Conservation (phyloP, 2,888 invertebrate genomes). For the Lydus trimaculatus region DNA sequence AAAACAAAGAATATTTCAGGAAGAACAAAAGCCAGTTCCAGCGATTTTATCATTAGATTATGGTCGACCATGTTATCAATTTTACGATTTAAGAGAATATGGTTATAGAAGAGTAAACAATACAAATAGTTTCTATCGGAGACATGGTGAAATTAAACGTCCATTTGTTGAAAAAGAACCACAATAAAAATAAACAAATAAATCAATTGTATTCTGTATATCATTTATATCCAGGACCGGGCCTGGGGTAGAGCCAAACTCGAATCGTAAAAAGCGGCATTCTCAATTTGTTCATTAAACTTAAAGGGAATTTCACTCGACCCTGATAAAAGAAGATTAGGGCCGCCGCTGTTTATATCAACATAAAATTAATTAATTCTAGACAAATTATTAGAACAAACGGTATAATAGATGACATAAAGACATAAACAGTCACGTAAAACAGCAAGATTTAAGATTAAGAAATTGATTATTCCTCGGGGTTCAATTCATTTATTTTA, state of each 20-base stretch:
- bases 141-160: conserved; percentile 40
- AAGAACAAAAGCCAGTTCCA: conserved; percentile 56
- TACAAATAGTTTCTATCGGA: conserved; percentile 51
- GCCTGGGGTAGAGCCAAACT: too few relatives aligned
- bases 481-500: not conserved
- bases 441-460: not conserved
- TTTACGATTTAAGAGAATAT: conserved; percentile 47
- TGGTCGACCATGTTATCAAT: conserved; percentile 50
- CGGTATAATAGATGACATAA: not conserved
- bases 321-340: too few relatives aligned
- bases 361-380: not conserved
- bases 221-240: too few relatives aligned
- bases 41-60: conserved; percentile 54
- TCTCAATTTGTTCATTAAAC: too few relatives aligned
- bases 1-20: conserved; percentile 44
- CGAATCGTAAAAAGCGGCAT: too few relatives aligned
- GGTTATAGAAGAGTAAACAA: conserved; percentile 45
- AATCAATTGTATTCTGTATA: too few relatives aligned
- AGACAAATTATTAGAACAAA: not conserved
- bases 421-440: conserved; percentile 2
- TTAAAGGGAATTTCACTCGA: too few relatives aligned
- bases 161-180: not conserved
- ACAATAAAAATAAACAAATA: not conserved
- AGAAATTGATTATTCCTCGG: too few relatives aligned
- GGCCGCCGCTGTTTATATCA: not conserved